Evolutionary conservation across 2,888 invertebrate species (phyloP).

Genomic region (Lomographa bimaculata): DNA sequence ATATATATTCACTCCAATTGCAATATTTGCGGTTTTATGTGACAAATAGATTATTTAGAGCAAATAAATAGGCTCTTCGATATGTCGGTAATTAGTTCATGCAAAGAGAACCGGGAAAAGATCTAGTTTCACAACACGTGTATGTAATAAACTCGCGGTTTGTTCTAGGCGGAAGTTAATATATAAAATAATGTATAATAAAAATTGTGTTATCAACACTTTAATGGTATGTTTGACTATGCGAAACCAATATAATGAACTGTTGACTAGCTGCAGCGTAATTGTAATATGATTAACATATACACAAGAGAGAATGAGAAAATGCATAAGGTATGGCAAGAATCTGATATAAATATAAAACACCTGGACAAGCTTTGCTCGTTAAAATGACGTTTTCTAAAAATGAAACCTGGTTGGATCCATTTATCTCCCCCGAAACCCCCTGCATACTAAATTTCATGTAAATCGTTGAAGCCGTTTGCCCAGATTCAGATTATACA

Average conservation of each 20-base stretch:
- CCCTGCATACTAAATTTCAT: no score
- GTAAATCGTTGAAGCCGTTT: no score
- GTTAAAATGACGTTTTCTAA: no score
- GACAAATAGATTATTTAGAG: constrained; percentile 17
- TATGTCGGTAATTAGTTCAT: constrained; percentile 49
- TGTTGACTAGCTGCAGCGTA: no score
- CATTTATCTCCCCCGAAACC: no score
- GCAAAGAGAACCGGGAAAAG: constrained; percentile 47
- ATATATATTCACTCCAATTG: constrained; percentile 39
- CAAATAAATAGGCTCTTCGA: constrained; percentile 46
- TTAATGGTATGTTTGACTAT: constrained; percentile 39
- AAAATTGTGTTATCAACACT: constrained; percentile 38
- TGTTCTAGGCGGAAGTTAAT: constrained; percentile 44
- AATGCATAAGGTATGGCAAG: no score
- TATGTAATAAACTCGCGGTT: constrained; percentile 51
- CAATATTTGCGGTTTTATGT: constrained; percentile 21
- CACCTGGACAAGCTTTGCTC: no score
- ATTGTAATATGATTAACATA: no score
- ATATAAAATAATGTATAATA: constrained; percentile 8
- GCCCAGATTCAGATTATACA: no score
- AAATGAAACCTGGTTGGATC: no score
- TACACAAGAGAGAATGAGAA: no score
- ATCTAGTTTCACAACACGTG: constrained; percentile 60
- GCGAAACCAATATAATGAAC: constrained; percentile 38
- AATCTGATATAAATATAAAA: no score